Conservation (phyloP, 2,888 invertebrate genomes). For the Drosophila greeni region DNA sequence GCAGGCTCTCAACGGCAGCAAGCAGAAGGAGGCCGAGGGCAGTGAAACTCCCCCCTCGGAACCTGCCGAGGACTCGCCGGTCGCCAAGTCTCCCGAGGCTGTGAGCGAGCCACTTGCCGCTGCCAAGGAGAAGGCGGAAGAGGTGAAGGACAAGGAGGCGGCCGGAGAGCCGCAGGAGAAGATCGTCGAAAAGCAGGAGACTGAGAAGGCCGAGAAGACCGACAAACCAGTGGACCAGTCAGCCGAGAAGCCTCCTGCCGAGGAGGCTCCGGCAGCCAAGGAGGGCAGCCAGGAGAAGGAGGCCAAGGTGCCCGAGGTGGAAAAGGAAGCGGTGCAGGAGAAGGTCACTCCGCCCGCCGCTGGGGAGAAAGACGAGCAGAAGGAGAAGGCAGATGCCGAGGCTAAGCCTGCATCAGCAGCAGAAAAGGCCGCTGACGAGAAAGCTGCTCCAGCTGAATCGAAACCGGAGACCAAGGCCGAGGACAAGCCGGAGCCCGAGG, state of each 20-base stretch:
- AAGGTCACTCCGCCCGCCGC: constrained; percentile 10
- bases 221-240: constrained; percentile 37
- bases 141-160: constrained; percentile 10
- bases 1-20: constrained; percentile 34
- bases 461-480: constrained; percentile 26
- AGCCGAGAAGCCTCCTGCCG: not conserved
- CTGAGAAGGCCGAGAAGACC: constrained; percentile 50
- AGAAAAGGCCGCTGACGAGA: constrained; percentile 28
- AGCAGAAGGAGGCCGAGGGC: constrained; percentile 29
- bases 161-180: constrained; percentile 39
- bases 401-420: constrained; percentile 7
- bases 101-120: constrained; percentile 6
- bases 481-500: constrained; percentile 23
- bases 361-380: not conserved
- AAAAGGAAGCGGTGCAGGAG: constrained; percentile 6
- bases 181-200: constrained; percentile 57
- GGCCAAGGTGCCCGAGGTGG: constrained; percentile 38
- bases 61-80: constrained; percentile 1
- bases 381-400: constrained; percentile 10
- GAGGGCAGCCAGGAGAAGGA: constrained; percentile 17
- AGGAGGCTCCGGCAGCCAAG: constrained; percentile 16
- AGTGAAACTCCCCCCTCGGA: constrained; percentile 1
- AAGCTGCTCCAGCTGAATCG: constrained; percentile 15
- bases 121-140: constrained; percentile 15
- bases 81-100: constrained; percentile 8